Percentiles rank a stretch among this genome's conserved stretches.
phyloP scores from a whole-genome alignment of 2,797 vertebrate species.

The Leptoclinus maculatus region DNA sequence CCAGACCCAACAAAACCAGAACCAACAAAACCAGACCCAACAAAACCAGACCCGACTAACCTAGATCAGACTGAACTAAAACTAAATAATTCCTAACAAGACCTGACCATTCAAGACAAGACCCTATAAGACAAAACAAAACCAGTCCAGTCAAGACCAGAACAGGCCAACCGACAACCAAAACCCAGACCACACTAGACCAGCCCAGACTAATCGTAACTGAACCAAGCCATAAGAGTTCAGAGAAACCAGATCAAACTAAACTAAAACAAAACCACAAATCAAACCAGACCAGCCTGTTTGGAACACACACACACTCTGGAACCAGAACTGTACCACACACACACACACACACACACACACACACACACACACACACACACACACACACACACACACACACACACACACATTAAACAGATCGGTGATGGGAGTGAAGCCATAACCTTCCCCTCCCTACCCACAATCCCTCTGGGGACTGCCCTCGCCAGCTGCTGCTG shows the following conservation, averaged over 20 bases:
- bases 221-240: not conserved
- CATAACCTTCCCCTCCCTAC: slow-evolving; percentile 71
- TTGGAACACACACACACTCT: slow-evolving; percentile 10
- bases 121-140: no score
- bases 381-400: slow-evolving; percentile 34
- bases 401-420: slow-evolving; percentile 50
- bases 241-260: not conserved
- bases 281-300: not conserved
- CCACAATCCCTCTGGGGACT: slow-evolving; percentile 70
- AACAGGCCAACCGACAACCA: no score
- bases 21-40: no score
- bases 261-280: not conserved
- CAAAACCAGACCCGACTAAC: no score
- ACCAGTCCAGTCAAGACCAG: no score
- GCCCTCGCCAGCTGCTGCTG: slow-evolving; percentile 68
- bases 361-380: slow-evolving; percentile 27
- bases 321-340: slow-evolving; percentile 3
- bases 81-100: no score
- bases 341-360: slow-evolving; percentile 30
- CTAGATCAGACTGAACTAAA: no score
- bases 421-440: slow-evolving; percentile 63
- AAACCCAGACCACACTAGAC: not conserved
- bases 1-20: no score
- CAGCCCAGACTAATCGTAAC: not conserved
- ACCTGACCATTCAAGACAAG: no score